Percentiles rank a stretch among this genome's conserved stretches.
Evolutionary conservation across 2,888 invertebrate species (phyloP).

Genomic region (Lycophotia porphyrea): DNA sequence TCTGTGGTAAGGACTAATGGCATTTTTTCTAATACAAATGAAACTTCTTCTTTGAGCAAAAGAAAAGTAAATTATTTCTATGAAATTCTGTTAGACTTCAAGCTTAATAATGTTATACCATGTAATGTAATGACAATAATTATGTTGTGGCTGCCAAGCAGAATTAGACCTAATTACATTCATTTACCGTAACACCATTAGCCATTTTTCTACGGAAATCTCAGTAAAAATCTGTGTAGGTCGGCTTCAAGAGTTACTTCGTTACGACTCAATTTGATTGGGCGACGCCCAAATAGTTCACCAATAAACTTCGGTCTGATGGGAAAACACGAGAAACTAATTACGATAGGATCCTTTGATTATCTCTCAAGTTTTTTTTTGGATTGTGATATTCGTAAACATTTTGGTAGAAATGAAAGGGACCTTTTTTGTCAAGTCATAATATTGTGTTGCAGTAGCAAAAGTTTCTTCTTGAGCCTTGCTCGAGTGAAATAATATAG

Average conservation of each 20-base stretch:
- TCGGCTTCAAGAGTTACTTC: conserved; percentile 41
- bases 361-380: conserved; percentile 37
- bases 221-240: conserved; percentile 33
- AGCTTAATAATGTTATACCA: conserved; percentile 6
- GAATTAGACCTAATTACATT: conserved; percentile 15
- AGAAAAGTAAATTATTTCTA: conserved; percentile 18
- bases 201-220: conserved; percentile 10
- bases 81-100: neutral
- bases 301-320: conserved; percentile 50
- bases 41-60: neutral
- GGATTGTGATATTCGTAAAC: conserved; percentile 11
- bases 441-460: conserved; percentile 1
- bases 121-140: conserved; percentile 27
- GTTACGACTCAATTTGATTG: conserved; percentile 58
- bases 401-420: conserved; percentile 5
- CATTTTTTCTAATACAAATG: neutral
- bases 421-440: neutral
- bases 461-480: neutral
- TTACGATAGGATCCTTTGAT: conserved; percentile 47
- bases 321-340: conserved; percentile 54
- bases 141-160: conserved; percentile 2
- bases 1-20: neutral
- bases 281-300: conserved; percentile 65
- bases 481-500: neutral
- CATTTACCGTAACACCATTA: conserved; percentile 19